Base-by-base conservation (phyloP, 2,888 invertebrate genomes). In the Halocaridina rubra region DNA sequence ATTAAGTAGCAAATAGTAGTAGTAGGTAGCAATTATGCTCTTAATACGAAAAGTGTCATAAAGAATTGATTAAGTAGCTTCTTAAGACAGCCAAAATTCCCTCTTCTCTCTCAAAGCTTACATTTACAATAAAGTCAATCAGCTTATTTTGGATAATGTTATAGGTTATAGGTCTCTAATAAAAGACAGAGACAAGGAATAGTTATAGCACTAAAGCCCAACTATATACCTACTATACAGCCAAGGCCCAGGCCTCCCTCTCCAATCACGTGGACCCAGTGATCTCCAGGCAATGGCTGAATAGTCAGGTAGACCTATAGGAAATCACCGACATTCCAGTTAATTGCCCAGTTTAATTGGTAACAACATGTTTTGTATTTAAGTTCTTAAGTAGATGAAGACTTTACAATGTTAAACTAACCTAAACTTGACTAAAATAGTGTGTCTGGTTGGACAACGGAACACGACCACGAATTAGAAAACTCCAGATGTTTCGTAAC, bases 381-480 rank as follows among this genome's bases (percentile, higher is more conserved):
- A 59, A 71, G 16, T 13, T 27, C n/a, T 24, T 16, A 16, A 75
- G 7, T 8, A 53, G 53, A 10, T 46, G 22, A 27, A 5, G 7
- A 24, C 8, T 53, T 8, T 59, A 3, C 30, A 27, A 19, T 16
- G 19, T 22, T 3, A 39, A 3, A 7, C 16, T 33, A 72, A 32
- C 33, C 24, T 84, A 84, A 46, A 84, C 84, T 33, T 59, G 61
- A 46, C 67, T 80, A 39, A 84, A 84, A 19, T 84, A 84, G 30
- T 84, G 79, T n/a, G 72, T 72, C 24, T 84, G 84, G 19, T 67
- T 79, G 24, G 61, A 74, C 2, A 84, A 33, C 5, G 84, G 79
- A 13, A 84, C 84, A 61, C 79, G 22, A 30, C 84, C 79, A 16
- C 84, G 46, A 3, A 80, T 53, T 2, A 84, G 71, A 53, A 84